Conservation (phyloP, 2,113 vertebrate genomes). For the Sprattus sprattus region DNA sequence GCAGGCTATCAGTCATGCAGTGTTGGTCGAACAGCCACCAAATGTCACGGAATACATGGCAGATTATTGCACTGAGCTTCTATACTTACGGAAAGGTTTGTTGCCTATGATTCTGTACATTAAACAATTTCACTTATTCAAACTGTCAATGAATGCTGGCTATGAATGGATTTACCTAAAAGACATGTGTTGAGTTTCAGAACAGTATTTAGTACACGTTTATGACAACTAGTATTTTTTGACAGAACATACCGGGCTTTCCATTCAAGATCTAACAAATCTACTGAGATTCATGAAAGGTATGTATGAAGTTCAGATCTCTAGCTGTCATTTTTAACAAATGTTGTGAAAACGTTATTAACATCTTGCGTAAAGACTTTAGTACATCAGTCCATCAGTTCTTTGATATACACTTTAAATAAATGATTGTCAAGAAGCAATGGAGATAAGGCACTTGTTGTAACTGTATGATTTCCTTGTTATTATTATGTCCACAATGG, state of each 20-base stretch:
- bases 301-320: background rate
- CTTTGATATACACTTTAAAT: no score
- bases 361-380: no score
- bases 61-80: slow-evolving; percentile 23
- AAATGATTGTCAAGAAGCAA: no score
- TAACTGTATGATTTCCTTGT: no score
- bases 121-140: background rate
- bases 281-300: background rate
- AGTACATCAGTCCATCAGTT: no score
- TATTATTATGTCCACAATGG: no score
- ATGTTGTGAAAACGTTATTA: no score
- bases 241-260: background rate
- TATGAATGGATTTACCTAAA: background rate
- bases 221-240: background rate
- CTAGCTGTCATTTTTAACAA: background rate
- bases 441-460: no score
- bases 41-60: background rate
- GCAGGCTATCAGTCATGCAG: slow-evolving; percentile 5
- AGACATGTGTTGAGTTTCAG: background rate
- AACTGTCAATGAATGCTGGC: background rate
- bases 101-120: background rate
- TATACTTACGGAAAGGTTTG: background rate
- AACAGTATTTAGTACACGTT: background rate
- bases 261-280: background rate
- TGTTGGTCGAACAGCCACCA: background rate